Base-by-base conservation (phyloP, 2,888 invertebrate species). In the Oligia latruncula region DNA sequence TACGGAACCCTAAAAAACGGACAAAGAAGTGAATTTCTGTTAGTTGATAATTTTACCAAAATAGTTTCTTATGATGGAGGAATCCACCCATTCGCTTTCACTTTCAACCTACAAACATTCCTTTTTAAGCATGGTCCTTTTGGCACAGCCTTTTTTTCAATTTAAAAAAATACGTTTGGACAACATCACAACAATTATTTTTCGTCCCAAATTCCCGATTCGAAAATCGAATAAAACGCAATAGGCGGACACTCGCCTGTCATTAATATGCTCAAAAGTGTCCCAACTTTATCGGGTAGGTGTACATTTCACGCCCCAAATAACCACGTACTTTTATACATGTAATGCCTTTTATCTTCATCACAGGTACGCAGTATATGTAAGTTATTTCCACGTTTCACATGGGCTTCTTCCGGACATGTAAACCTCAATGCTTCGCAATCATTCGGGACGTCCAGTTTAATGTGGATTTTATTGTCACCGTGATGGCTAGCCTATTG, bases 391-490 rank as follows among this genome's bases (percentile, higher is more conserved):
- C 55, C 40, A 78, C 72, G 71, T 58, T 81, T 73, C 9, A 60
- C 73, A 43, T 77, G 67, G 49, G 66, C n/a, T 77, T 85, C 81
- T 81, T 82, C 81, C 74, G 76, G 79, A 75, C 71, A 80, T 74
- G 74, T 81, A 71, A 80, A 71, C 78, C 81, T 77, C 72, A 80
- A 83, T 76, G 75, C 67, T 64, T 74, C 17, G 29, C 60, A 65
- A 70, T 43, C 67, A 79, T 84, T 80, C 68, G 52, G 68, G 70
- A 67, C 62, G 67, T 78, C 73, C 78, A 82, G 35, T 82, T 78
- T 83, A 81, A 81, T 85, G 66, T 40, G 46, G 64, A 73, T 82
- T 88, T 88, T 81, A 81, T 78, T 79, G 74, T 82, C 78, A 68
- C 67, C 71, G 23, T 82, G 60, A 84, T 77, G 80, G 55, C 40